These are phyloP conservation scores for Brachionus sp. DNA, from an alignment of 1,140 invertebrate species.

Conservation along the genomic window DNA sequence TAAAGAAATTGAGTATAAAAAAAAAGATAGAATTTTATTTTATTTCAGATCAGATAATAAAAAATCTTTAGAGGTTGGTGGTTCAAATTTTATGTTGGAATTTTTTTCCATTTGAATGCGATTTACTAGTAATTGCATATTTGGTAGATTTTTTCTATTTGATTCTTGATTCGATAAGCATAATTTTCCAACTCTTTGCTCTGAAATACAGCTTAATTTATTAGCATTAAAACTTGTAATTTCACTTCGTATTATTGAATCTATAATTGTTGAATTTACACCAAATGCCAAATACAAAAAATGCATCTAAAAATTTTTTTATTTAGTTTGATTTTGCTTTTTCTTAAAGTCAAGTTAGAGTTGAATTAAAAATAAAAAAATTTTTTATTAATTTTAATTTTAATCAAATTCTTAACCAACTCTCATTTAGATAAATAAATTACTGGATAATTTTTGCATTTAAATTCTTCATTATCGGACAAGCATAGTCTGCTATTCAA, in stretches of 20 bases:
- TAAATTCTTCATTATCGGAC: not conserved
- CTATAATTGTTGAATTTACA: not conserved
- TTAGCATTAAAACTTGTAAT: not conserved
- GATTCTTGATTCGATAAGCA: not conserved
- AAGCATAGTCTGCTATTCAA: not conserved
- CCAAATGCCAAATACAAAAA: not conserved
- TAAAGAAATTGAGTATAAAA: not conserved
- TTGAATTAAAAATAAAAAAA: too few relatives aligned
- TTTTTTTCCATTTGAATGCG: not conserved
- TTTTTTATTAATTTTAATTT: too few relatives aligned
- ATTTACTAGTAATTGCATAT: not conserved
- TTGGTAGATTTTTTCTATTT: not conserved
- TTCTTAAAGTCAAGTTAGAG: too few relatives aligned
- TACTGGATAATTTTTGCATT: not conserved
- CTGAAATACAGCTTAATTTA: not conserved
- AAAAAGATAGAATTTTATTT: not conserved
- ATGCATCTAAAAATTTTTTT: not conserved
- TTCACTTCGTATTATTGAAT: not conserved
- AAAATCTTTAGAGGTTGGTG: slow-evolving; percentile 5
- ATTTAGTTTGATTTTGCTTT: too few relatives aligned
- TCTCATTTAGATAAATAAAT: not conserved
- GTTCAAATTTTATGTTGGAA: not conserved
- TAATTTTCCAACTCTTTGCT: not conserved
- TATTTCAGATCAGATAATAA: not conserved
- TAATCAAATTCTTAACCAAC: too few relatives aligned